phyloP scores from a whole-genome alignment of 2,113 vertebrate genomes.

The Eulemur rufifrons region DNA sequence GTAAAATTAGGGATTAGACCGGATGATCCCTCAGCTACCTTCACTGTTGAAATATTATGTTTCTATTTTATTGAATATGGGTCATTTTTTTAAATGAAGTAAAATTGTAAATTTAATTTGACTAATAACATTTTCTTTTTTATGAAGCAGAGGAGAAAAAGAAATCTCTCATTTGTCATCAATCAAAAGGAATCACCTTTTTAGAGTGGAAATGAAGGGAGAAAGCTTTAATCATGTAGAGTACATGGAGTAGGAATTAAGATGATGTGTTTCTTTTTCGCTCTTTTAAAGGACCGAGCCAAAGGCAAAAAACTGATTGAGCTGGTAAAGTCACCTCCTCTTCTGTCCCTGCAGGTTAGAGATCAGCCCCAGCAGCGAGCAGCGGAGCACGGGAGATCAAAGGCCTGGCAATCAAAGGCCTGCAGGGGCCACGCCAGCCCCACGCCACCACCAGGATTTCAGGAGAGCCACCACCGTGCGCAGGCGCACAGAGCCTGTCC shows the following conservation, averaged over 20 bases:
- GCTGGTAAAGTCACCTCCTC: neutral
- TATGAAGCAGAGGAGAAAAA: neutral
- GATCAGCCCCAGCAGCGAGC: neutral
- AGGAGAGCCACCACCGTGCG: neutral
- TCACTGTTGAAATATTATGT: neutral
- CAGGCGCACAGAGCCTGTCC: neutral
- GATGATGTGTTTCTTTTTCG: neutral
- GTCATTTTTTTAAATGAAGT: neutral
- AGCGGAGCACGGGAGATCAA: neutral
- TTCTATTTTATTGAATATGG: neutral
- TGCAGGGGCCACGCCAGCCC: neutral
- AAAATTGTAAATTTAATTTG: neutral
- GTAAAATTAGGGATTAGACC: neutral
- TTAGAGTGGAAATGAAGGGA: neutral
- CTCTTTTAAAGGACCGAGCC: neutral
- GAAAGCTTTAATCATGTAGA: neutral
- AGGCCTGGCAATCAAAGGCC: neutral
- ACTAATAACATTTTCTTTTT: neutral
- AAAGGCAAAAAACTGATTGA: neutral
- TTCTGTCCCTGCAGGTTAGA: neutral
- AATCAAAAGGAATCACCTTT: neutral
- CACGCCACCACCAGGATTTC: neutral
- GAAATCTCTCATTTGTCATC: neutral
- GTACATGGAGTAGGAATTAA: neutral
- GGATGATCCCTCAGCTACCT: neutral